Evolutionary conservation across 2,797 vertebrate species (phyloP).

Genomic region (Sternarchorhynchus goeldii): DNA sequence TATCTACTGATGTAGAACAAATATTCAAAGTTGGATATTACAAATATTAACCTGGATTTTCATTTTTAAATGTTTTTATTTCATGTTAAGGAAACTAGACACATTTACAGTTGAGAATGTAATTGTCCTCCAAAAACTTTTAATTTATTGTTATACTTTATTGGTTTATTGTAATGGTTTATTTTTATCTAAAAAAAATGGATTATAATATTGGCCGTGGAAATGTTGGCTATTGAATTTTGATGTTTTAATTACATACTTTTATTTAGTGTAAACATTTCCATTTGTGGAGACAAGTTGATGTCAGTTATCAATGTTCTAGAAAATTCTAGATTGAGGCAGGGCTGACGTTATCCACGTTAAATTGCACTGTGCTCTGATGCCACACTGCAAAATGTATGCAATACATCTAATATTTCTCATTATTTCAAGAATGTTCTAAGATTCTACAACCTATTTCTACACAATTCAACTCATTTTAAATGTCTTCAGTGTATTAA

Average conservation of each 20-base stretch:
- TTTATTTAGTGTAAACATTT: neutral
- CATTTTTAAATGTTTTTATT: neutral
- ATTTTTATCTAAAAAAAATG: neutral
- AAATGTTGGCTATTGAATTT: neutral
- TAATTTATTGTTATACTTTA: neutral
- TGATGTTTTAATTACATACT: neutral
- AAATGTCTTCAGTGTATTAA: no score
- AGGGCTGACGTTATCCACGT: neutral
- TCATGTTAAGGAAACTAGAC: no score
- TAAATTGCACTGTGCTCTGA: no score
- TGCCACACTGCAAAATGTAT: no score
- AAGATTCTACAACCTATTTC: no score
- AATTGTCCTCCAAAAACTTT: no score
- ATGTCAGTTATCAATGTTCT: neutral
- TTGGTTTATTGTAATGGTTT: neutral
- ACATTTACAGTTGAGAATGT: no score
- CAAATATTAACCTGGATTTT: slow-evolving; percentile 58
- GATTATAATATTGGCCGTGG: neutral
- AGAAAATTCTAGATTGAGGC: neutral
- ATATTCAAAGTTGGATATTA: slow-evolving; percentile 55
- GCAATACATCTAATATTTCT: no score
- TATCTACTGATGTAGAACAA: slow-evolving; percentile 15
- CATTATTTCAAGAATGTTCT: no score
- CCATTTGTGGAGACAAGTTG: neutral
- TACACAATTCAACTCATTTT: no score